Conservation (phyloP, 2,113 vertebrate genomes). For the Ailurus styani region DNA sequence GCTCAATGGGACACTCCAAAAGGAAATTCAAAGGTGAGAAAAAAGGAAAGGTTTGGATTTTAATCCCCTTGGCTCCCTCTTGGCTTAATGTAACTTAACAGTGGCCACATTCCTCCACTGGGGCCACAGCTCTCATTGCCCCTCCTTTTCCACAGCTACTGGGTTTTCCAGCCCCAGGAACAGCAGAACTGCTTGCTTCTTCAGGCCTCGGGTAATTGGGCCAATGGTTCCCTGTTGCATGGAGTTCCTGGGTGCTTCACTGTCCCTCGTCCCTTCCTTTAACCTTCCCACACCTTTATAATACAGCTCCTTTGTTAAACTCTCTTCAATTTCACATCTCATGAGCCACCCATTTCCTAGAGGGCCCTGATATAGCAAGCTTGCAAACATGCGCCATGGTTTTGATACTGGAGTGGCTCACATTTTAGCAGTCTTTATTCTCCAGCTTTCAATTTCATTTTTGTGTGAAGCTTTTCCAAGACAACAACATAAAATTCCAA, state of each 20-base stretch:
- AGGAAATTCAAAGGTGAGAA: background rate
- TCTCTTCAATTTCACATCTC: background rate
- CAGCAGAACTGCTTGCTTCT: background rate
- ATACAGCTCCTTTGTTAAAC: background rate
- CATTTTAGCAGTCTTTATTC: background rate
- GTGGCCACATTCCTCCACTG: background rate
- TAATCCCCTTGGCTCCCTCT: background rate
- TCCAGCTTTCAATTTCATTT: constrained; percentile 35
- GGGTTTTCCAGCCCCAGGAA: background rate
- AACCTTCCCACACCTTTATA: background rate
- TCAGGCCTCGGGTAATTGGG: background rate
- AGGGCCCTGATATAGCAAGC: background rate
- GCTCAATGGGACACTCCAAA: background rate
- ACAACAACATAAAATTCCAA: constrained; percentile 64
- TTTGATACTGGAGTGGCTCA: background rate
- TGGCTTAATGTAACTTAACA: background rate
- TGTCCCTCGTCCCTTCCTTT: background rate
- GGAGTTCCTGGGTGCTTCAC: background rate
- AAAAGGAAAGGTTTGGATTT: background rate
- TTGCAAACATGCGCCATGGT: background rate
- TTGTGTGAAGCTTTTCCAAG: constrained; percentile 47
- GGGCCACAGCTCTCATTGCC: background rate
- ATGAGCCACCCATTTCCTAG: background rate
- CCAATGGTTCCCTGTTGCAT: background rate
- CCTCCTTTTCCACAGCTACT: background rate